A percentile compares a stretch with the other conserved stretches of the same genome.
Conservation (phyloP, 2,888 invertebrate genomes). For the Caenorhabditis becei region DNA sequence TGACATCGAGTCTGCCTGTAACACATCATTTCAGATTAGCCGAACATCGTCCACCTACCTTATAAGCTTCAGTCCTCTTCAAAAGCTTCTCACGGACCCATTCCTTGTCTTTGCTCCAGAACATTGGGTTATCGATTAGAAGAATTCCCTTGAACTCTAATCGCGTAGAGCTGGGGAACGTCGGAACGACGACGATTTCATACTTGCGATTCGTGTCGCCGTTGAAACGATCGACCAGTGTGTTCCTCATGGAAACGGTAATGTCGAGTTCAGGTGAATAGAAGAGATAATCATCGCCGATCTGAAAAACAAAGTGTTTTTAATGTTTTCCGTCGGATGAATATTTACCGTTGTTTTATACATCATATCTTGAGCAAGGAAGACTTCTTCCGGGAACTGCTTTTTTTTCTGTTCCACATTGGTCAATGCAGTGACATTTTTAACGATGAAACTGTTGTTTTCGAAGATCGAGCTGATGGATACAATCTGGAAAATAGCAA, state of each 20-base stretch:
- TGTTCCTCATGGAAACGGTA: background rate
- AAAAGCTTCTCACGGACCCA: conserved; percentile 29
- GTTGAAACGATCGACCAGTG: background rate
- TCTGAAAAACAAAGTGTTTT: too few relatives aligned
- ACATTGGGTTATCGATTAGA: background rate
- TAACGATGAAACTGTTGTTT: conserved; percentile 18
- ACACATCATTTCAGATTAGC: too few relatives aligned
- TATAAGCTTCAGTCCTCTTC: conserved; percentile 1
- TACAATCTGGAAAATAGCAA: conserved; percentile 8
- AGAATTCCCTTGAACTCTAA: conserved; percentile 22
- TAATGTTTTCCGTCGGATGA: too few relatives aligned
- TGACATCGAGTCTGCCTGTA: too few relatives aligned
- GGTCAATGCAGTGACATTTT: conserved; percentile 10
- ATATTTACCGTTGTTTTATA: background rate
- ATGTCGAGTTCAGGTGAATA: conserved; percentile 1
- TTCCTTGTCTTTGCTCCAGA: conserved; percentile 22
- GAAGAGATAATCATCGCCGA: conserved; percentile 4
- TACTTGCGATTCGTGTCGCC: background rate
- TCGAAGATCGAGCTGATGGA: conserved; percentile 31
- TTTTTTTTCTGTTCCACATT: conserved; percentile 19
- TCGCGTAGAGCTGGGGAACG: conserved; percentile 7
- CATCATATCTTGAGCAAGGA: conserved; percentile 18
- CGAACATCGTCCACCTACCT: background rate
- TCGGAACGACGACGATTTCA: conserved; percentile 31
- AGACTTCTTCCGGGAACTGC: conserved; percentile 28